Evolutionary conservation across 2,797 vertebrate genomes (phyloP).

Genomic region (Coendou prehensilis): DNA sequence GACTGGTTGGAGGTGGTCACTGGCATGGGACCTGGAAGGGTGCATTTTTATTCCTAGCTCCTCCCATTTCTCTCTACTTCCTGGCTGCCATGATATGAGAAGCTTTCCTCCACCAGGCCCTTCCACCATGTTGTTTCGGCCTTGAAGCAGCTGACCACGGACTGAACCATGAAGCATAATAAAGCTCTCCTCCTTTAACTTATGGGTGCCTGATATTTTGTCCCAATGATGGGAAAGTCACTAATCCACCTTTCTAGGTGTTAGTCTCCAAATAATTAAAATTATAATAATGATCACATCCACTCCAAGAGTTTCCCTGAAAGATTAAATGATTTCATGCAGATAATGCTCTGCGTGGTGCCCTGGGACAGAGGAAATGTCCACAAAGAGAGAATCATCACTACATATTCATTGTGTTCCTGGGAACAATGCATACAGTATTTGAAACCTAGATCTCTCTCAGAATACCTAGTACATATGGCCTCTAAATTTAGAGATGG

Average conservation of each 20-base stretch:
- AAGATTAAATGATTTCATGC: not conserved
- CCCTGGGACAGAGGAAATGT: no score
- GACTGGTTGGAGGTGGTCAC: not conserved
- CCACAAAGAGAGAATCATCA: not conserved
- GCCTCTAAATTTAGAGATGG: conserved; percentile 71
- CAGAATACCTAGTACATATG: conserved; percentile 66
- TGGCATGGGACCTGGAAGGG: not conserved
- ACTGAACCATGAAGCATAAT: not conserved
- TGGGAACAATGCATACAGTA: not conserved
- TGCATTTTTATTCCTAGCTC: not conserved
- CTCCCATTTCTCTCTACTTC: not conserved
- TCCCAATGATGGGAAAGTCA: not conserved
- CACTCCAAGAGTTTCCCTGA: not conserved
- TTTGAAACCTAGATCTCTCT: conserved; percentile 49
- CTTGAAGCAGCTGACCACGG: not conserved
- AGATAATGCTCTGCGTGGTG: not conserved
- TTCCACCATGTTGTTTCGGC: not conserved
- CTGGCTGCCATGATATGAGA: not conserved
- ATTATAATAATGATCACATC: no score
- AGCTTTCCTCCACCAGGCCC: not conserved
- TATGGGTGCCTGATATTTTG: not conserved
- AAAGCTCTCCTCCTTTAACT: not conserved
- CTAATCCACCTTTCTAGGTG: not conserved
- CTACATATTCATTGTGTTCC: not conserved
- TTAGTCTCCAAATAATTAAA: not conserved